Evolutionary conservation across 2,888 invertebrate species (phyloP).

Genomic region (Eubasilissa splendida): DNA sequence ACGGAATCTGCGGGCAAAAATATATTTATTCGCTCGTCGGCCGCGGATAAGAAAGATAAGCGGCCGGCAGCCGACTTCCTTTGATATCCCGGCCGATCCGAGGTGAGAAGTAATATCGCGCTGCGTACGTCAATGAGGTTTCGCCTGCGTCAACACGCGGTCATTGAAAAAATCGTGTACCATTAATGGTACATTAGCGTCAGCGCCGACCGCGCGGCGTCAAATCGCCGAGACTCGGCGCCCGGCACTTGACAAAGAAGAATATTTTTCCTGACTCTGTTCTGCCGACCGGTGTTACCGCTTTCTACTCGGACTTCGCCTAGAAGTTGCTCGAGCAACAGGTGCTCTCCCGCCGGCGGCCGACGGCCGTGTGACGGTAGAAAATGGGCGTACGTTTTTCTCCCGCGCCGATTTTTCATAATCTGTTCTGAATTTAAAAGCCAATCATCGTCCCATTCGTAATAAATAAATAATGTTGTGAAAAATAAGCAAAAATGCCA

Average conservation of each 20-base stretch:
- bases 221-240: too few species aligned
- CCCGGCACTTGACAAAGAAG: too few species aligned
- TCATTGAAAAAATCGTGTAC: not conserved
- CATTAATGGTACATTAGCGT: too few species aligned
- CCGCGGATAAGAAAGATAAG: not conserved
- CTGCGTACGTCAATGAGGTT: slow-evolving; percentile 5
- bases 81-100: not conserved
- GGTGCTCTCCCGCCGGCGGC: slow-evolving; percentile 36
- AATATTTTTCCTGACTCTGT: too few species aligned
- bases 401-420: slow-evolving; percentile 5
- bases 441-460: too few species aligned
- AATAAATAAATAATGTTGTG: too few species aligned
- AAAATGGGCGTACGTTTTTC: slow-evolving; percentile 30
- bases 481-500: too few species aligned
- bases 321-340: slow-evolving; percentile 35
- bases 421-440: not conserved
- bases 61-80: not conserved
- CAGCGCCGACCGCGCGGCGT: too few species aligned
- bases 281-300: too few species aligned
- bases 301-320: not conserved
- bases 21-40: too few species aligned
- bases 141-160: slow-evolving; percentile 1
- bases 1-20: not conserved
- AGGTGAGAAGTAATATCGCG: not conserved
- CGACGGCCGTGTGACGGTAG: slow-evolving; percentile 3